Evolutionary conservation across 2,113 vertebrate species (phyloP), one percentile per base, ranked within the genome.

Genomic region (Gracilinanus agilis): DNA sequence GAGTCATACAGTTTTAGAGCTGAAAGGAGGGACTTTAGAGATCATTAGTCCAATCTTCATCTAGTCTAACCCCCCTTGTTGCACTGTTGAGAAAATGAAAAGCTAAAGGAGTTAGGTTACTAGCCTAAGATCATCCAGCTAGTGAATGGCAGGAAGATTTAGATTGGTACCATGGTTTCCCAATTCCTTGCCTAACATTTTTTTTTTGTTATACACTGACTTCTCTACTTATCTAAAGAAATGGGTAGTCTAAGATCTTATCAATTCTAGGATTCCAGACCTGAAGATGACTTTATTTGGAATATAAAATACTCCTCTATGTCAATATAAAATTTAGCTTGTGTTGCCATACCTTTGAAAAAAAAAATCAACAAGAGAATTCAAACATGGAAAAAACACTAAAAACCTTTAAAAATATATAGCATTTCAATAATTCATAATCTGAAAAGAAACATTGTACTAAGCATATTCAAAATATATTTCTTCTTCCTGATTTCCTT

Each of bases 241-340:
- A 75, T 75, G 67, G 40, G 34, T 75, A 40, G 67, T 40, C 67
- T 83, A 83, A 83, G 67, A 83, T 83, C 67, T 83, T 83, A 83
- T 83, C n/a, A 83, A n/a, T 83, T 83, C 19, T 83, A 40, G 19
- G n/a, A 91, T 44, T 92, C 53, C 44, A 93, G 49, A 24, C 54
- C 83, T 96, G 88, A 92, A 89, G 44, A 95, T 95, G 53, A 44
- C 44, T 91, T 94, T 93, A 90, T 94, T 96, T 96, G 58, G 44
- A 94, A 91, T 25, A 55, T 67, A 56, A 90, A 90, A 90, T 61
- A 49, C 23, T 53, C 89, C 91, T 83, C 34, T 3, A 89, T 92
- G 4, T 92, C 24, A 92, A 53, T 19, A 13, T 92, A 96, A 88
- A 25, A 89, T n/a, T n/a, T 93, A 21, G n/a, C 61, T 92, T 53